Conservation (phyloP, 2,113 vertebrate genomes). For the Donacobius atricapilla region DNA sequence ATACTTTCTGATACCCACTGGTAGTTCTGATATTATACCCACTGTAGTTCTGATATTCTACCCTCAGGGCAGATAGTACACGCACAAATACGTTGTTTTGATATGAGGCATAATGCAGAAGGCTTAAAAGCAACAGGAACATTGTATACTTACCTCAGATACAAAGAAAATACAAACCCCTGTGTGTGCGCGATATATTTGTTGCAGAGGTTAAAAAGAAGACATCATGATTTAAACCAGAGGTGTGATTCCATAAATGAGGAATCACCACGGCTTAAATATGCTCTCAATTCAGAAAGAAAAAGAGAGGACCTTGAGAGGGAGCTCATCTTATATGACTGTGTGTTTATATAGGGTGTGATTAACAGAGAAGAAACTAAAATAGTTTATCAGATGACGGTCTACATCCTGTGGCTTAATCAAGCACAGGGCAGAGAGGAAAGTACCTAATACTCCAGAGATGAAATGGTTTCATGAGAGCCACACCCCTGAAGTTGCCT, state of each 20-base stretch:
- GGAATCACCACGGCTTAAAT: background rate
- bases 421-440: background rate
- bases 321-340: background rate
- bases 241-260: background rate
- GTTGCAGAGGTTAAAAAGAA: background rate
- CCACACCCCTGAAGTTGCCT: slow-evolving; percentile 76
- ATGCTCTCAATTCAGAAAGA: background rate
- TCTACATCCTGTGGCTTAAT: background rate
- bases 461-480: slow-evolving; percentile 60
- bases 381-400: background rate
- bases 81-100: background rate
- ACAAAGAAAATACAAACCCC: background rate
- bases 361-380: background rate
- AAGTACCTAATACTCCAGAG: slow-evolving; percentile 42
- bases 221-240: background rate
- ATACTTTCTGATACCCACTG: background rate
- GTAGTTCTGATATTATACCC: background rate
- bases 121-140: background rate
- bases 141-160: background rate
- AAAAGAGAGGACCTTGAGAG: background rate
- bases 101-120: background rate
- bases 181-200: background rate
- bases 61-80: background rate
- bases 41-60: background rate
- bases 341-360: background rate